Evolutionary conservation across 2,888 invertebrate species (phyloP).

Genomic region (Rutpela maculata): DNA sequence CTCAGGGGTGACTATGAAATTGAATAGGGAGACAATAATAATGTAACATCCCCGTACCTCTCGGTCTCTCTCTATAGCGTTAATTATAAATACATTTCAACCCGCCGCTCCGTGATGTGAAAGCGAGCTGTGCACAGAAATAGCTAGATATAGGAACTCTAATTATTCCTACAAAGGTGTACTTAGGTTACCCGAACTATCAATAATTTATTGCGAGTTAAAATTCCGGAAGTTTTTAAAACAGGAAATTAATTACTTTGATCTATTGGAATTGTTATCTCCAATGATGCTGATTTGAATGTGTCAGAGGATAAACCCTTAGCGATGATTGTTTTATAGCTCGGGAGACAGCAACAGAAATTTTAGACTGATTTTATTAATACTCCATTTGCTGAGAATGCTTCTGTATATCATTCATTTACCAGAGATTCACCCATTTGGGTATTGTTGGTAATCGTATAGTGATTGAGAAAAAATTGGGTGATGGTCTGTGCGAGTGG

Average conservation of each 20-base stretch:
- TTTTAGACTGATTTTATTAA: no score
- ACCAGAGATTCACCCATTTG: no score
- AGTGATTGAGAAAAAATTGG: no score
- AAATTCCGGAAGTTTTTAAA: slow-evolving; percentile 17
- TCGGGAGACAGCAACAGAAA: no score
- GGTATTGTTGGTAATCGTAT: no score
- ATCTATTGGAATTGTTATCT: neutral
- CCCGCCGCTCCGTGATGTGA: slow-evolving; percentile 22
- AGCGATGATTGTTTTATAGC: no score
- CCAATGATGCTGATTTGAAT: neutral
- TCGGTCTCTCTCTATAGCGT: slow-evolving; percentile 46
- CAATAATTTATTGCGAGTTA: slow-evolving; percentile 28
- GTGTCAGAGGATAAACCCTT: no score
- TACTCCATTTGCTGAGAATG: no score
- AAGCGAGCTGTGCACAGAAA: slow-evolving; percentile 34
- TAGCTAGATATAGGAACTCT: slow-evolving; percentile 32
- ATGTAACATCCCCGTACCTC: neutral
- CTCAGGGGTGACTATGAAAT: slow-evolving; percentile 2
- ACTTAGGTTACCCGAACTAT: slow-evolving; percentile 20
- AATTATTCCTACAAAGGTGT: slow-evolving; percentile 38
- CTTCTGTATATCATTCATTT: no score
- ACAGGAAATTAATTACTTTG: neutral
- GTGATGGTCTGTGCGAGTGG: no score
- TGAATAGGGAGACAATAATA: slow-evolving; percentile 38
- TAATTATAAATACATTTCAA: slow-evolving; percentile 56